Evolutionary conservation across 2,888 invertebrate species (phyloP), one percentile per base, ranked within the genome.

Genomic region (Myopa tessellatipennis): DNA sequence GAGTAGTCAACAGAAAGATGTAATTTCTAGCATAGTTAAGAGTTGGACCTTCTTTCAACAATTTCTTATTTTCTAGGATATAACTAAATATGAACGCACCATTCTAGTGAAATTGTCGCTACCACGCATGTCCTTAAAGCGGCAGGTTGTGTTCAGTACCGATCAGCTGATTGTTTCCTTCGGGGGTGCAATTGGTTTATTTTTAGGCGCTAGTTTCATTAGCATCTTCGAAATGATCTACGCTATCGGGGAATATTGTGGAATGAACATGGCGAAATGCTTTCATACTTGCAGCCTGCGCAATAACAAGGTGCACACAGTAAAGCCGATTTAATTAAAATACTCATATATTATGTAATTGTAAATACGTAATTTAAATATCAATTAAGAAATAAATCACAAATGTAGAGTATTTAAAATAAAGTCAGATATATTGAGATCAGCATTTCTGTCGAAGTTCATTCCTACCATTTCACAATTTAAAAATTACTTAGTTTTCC

Each of bases 151-250:
- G 10, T 88, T 88, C 63, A 88, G 88, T 70, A 83, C 83, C 36
- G 88, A 88, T 83, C 88, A 88, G 79, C 77, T 88, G 80, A 81
- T 88, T 63, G 86, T 89, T 79, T 87, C 88, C 4, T 85, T 89
- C 78, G 89, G 89, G 61, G 89, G 89, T 10, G 87, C 88, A 7
- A 86, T 88, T 71, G 87, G 88, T n/a, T 81, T 89, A 6, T 89
- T 88, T 81, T 80, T 89, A 38, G 89, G 89, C n/a, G 87, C 88
- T 69, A 89, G 88, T 80, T 88, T 89, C 75, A 84, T 89, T 76
- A 88, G 87, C 77, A 75, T 85, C 26, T 85, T 84, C 71, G 84
- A 84, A 4, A 52, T 87, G 16, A 70, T 84, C 34, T 83, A 84
- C 74, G 72, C 85, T 18, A 61, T 81, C 0, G 36, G 84, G 40